Conservation (phyloP, 1,140 invertebrate species). For the Lepidurus arcticus region DNA sequence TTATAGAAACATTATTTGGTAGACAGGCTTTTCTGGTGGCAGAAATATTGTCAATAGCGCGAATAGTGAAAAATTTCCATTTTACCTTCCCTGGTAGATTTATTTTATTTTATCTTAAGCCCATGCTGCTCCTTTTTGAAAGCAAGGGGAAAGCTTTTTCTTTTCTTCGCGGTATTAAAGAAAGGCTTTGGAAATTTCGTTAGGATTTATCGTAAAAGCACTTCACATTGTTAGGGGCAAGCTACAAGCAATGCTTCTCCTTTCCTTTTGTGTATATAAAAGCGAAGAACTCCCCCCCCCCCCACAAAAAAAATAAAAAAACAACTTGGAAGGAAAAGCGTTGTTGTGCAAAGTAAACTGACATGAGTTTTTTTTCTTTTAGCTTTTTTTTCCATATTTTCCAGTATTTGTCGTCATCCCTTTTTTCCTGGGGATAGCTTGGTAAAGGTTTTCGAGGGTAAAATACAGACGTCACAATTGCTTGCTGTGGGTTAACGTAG, state of each 20-base stretch:
- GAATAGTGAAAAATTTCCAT: not conserved
- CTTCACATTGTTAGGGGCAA: constrained; percentile 10
- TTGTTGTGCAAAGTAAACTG: not conserved
- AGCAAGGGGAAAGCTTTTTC: not conserved
- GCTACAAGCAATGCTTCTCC: not conserved
- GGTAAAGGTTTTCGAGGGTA: too few species aligned
- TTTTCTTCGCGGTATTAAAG: not conserved
- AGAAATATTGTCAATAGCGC: too few species aligned
- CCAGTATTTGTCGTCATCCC: too few species aligned
- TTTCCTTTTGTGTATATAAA: not conserved
- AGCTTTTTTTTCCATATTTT: too few species aligned
- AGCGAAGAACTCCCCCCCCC: not conserved
- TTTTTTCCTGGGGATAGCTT: too few species aligned
- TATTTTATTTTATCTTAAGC: not conserved
- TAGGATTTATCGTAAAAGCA: constrained; percentile 10
- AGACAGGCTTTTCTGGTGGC: not conserved
- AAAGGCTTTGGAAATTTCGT: not conserved
- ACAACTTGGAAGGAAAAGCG: not conserved
- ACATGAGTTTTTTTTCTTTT: too few species aligned
- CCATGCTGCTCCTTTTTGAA: not conserved
- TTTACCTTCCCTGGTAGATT: not conserved
- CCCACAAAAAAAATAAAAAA: not conserved
- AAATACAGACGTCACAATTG: too few species aligned
- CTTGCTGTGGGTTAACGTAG: too few species aligned
- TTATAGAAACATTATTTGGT: not conserved